These are phyloP conservation scores for Bombyx huttoni DNA, from an alignment of 2,888 invertebrate genomes.

Conservation along the genomic window DNA sequence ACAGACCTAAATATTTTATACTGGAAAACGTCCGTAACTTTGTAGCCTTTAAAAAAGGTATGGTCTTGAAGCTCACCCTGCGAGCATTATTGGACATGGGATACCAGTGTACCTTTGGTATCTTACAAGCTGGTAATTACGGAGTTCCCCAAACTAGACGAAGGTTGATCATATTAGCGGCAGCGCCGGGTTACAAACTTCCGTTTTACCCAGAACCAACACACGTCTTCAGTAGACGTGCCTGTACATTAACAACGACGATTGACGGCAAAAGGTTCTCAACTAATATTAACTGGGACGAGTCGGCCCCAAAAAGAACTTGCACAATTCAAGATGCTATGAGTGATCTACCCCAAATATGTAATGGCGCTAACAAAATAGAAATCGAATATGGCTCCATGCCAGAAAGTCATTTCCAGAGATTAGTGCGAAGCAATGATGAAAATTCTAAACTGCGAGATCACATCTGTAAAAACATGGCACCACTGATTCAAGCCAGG, in stretches of 20 bases:
- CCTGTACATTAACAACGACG: constrained; percentile 69
- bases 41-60: constrained; percentile 84
- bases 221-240: constrained; percentile 81
- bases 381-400: constrained; percentile 81
- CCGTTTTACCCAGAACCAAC: constrained; percentile 85
- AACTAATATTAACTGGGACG: constrained; percentile 74
- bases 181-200: constrained; percentile 82
- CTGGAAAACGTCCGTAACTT: constrained; percentile 91
- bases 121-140: constrained; percentile 89
- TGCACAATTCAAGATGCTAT: constrained; percentile 87
- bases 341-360: constrained; percentile 83
- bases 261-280: constrained; percentile 61
- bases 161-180: constrained; percentile 84
- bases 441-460: constrained; percentile 74
- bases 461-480: constrained; percentile 90
- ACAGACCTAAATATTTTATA: constrained; percentile 85
- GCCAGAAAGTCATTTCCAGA: constrained; percentile 83
- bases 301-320: constrained; percentile 82
- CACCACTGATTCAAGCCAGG: constrained; percentile 82
- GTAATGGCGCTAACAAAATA: constrained; percentile 78
- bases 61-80: constrained; percentile 85
- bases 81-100: constrained; percentile 85
- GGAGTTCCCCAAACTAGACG: constrained; percentile 88
- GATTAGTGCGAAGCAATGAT: constrained; percentile 74
- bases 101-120: constrained; percentile 88